A percentile compares a stretch with the other conserved stretches of the same genome.
phyloP scores from a whole-genome alignment of 2,888 invertebrate genomes.

The Eumerus sabulonum region DNA sequence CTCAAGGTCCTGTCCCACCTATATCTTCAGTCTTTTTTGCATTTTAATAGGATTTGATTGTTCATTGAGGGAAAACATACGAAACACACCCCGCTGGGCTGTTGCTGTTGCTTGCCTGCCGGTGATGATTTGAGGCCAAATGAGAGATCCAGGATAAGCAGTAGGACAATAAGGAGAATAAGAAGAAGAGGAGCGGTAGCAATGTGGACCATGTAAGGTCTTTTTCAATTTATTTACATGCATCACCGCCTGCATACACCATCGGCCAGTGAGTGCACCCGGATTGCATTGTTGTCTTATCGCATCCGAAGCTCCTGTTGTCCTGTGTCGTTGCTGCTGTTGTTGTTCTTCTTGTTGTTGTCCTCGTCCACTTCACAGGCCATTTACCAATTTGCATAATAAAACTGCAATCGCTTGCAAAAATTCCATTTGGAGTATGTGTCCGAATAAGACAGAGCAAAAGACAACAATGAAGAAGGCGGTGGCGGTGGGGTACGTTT shows the following conservation, averaged over 20 bases:
- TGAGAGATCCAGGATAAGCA: no score
- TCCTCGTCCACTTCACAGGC: constrained; percentile 67
- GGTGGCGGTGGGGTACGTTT: constrained; percentile 18
- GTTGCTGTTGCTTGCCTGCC: not conserved
- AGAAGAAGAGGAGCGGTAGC: constrained; percentile 1
- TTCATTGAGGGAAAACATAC: constrained; percentile 29
- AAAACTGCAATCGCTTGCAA: constrained; percentile 63
- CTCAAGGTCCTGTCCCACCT: constrained; percentile 6
- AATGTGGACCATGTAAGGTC: constrained; percentile 20
- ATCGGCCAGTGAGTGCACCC: not conserved
- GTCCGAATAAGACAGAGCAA: constrained; percentile 29
- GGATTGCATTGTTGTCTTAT: not conserved
- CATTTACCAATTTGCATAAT: constrained; percentile 69
- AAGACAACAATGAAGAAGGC: constrained; percentile 38
- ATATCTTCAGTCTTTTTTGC: constrained; percentile 42
- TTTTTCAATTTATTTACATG: constrained; percentile 67
- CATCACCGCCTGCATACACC: constrained; percentile 57
- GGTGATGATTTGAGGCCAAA: no score
- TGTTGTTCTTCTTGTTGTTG: no score
- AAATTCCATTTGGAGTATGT: constrained; percentile 44
- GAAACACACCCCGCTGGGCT: not conserved
- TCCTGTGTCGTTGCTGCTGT: no score
- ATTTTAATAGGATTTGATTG: constrained; percentile 62
- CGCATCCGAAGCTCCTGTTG: no score
- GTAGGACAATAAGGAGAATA: no score